Conservation (phyloP, 2,888 invertebrate species). For the Plebejus argus region DNA sequence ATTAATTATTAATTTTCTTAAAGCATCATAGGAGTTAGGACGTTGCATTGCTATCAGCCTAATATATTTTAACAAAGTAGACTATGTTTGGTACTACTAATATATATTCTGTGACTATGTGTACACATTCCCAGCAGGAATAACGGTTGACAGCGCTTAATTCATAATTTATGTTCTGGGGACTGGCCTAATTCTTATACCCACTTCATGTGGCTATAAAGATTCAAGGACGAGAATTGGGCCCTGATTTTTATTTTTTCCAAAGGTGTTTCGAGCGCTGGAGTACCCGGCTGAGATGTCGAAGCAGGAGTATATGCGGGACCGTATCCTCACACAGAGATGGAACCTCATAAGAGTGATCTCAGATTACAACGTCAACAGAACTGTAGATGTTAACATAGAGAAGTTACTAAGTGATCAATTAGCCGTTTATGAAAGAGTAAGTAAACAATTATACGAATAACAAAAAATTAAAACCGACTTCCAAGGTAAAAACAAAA, state of each 20-base stretch:
- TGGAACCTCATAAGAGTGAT: constrained; percentile 81
- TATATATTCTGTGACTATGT: too few relatives aligned
- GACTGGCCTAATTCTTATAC: not conserved
- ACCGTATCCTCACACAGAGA: constrained; percentile 81
- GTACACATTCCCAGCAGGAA: not conserved
- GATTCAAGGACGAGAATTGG: not conserved
- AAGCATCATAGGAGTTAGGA: not conserved
- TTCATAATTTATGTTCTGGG: not conserved
- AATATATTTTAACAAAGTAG: not conserved
- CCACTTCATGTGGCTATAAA: not conserved
- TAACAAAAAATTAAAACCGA: too few relatives aligned
- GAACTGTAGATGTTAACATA: constrained; percentile 78
- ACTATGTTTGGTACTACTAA: too few relatives aligned
- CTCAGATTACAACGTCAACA: constrained; percentile 78
- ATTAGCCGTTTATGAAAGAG: constrained; percentile 69
- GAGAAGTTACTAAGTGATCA: constrained; percentile 73
- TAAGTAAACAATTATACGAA: constrained; percentile 44
- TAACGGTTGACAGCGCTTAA: not conserved
- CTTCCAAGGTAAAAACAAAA: too few relatives aligned
- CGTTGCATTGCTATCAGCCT: not conserved
- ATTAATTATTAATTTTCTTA: not conserved
- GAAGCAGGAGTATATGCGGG: constrained; percentile 82
- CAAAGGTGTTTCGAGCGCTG: constrained; percentile 88
- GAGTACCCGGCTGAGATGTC: constrained; percentile 89
- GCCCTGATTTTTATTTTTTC: constrained; percentile 40